Conservation (phyloP, 2,797 vertebrate genomes). For the Benthosema pterotum region DNA sequence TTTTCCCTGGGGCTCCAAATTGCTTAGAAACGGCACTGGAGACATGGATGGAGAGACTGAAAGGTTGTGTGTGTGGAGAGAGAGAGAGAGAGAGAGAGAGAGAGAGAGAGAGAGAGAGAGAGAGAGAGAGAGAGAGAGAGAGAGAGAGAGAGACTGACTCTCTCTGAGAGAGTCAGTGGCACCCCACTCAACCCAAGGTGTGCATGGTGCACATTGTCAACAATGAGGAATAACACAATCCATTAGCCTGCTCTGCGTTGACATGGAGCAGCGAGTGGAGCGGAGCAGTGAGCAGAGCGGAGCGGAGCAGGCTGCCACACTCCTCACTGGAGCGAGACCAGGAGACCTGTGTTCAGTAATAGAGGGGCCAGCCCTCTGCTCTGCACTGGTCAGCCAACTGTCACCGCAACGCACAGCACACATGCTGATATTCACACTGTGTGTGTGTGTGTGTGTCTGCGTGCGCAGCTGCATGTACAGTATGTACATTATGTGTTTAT, state of each 20-base stretch:
- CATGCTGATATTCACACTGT: neutral
- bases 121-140: neutral
- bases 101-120: neutral
- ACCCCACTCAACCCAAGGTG: slow-evolving; percentile 42
- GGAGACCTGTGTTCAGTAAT: slow-evolving; percentile 67
- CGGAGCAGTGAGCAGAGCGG: too few relatives aligned
- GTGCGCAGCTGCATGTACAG: too few relatives aligned
- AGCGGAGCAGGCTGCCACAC: slow-evolving; percentile 66
- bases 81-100: too few relatives aligned
- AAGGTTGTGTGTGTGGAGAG: neutral
- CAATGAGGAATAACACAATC: slow-evolving; percentile 73
- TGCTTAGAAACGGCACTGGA: too few relatives aligned
- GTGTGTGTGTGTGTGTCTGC: slow-evolving; percentile 4
- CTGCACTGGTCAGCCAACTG: slow-evolving; percentile 61
- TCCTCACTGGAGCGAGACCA: slow-evolving; percentile 62
- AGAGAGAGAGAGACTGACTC: slow-evolving; percentile 12
- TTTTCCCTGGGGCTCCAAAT: too few relatives aligned
- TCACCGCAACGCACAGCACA: slow-evolving; percentile 54
- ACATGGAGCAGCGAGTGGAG: slow-evolving; percentile 40
- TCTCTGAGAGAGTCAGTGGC: too few relatives aligned
- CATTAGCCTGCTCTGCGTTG: slow-evolving; percentile 70
- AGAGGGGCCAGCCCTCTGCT: slow-evolving; percentile 63
- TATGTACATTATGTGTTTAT: too few relatives aligned
- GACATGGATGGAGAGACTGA: neutral
- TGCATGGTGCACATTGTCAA: slow-evolving; percentile 68